Evolutionary conservation across 2,113 vertebrate species (phyloP), one percentile per base, ranked within the genome.

Genomic region (Heterotis niloticus): DNA sequence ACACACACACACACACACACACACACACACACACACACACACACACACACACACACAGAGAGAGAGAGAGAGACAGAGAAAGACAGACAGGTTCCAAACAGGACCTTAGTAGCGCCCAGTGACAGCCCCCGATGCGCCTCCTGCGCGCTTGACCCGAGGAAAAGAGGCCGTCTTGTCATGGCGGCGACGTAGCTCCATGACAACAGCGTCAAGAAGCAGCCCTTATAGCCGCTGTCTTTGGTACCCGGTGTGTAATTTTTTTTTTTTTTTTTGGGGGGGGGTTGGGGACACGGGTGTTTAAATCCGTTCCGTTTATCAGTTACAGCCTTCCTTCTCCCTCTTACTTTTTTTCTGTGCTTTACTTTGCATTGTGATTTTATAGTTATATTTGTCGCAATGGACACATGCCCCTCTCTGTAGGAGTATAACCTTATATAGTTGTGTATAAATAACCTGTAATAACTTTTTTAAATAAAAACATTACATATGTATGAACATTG

Each of bases 401-500:
- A 92, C 87, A 92, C 91, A 84, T 94, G 94, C 93, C 92, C 93
- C 87, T 87, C 89, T 93, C 93, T 94, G 91, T 85, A 91, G 88
- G 91, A 92, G 90, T 93, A 92, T 88, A 94, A 94, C 91, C 92
- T 92, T 92, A 91, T 81, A 90, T 91, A 94, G 92, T 89, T 94
- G 92, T 96, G 94, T 96, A 93, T 91, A 94, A 94, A 91, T 88
- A 86, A 95, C 93, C 91, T 95, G 93, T 95, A 94, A 92, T 90
- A 94, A 95, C 91, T 92, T 93, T 88, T 93, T 93, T 94, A 90
- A 86, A 96, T 94, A 95, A 95, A 96, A 93, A 92, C 83, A 89
- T 91, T 91, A 89, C 91, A 91, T 87, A 88, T 92, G 88, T 93
- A 86, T 77, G 84, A 79, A 82, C 68, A 54, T 23, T 78, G 52